Base-by-base conservation (phyloP, 2,888 invertebrate species). In the Andrena hattorfiana region DNA sequence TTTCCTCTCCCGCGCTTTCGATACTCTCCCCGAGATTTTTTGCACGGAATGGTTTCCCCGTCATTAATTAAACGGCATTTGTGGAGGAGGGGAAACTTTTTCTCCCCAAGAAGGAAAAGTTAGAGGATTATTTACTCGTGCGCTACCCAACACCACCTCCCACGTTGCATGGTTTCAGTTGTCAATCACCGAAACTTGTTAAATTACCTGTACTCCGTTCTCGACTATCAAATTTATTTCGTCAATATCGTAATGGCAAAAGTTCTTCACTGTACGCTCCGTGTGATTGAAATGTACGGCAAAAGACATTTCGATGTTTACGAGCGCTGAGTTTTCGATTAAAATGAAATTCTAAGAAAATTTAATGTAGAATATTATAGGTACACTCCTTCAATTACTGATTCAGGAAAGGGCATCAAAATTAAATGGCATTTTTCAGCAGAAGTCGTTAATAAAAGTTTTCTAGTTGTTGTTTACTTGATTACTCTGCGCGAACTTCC, bases 151-250 rank as follows among this genome's bases (percentile, higher is more conserved):
- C 32, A 28, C 20, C n/a, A 75, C 69, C 76, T 69, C 64, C 77
- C 77, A 49, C 28, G 56, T 16, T 26, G 20, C 56, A 59, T 77
- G 48, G 59, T 68, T 84, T 83, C 75, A 68, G 54, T 63, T 81
- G 83, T 84, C 86, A 87, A 81, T 88, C 83, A 77, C 6, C 20
- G 59, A 84, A 89, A 89, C 80, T 87, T 80, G 35, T 49, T 56
- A 80, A 83, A 88, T 88, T 85, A 86, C 75, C 30, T 66, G 35
- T 30, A 66, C 51, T 75, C 7, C 59, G 56, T 42, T 28, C 8
- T 7, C 48, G 56, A n/a, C 75, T 56, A 30, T 51, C 32, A 72
- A 56, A 83, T 81, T 78, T 76, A 81, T 82, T 84, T 83, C 74
- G 35, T 59, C 63, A 67, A 67, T 28, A 54, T 64, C 60, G 32